Percentiles rank a stretch among this genome's conserved stretches.
phyloP scores from a whole-genome alignment of 2,113 vertebrate species.

The Mesitornis unicolor region DNA sequence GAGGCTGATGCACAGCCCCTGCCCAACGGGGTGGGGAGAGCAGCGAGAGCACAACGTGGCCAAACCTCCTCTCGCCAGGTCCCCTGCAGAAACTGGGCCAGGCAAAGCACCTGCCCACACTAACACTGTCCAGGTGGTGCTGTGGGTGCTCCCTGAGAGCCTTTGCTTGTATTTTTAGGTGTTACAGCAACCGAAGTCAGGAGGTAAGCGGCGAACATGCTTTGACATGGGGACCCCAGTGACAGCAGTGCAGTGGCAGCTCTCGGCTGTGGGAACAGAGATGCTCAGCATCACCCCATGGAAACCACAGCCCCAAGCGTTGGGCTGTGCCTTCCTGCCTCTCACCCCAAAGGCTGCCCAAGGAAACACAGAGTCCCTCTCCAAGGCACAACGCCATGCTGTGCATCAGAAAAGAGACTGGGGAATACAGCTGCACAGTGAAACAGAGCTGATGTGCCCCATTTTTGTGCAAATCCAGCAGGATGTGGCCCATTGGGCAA shows the following conservation, averaged over 20 bases:
- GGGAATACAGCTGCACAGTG: fast-evolving
- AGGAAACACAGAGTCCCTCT: neutral
- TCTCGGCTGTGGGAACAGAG: fast-evolving
- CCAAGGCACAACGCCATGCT: fast-evolving
- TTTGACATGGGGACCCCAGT: neutral
- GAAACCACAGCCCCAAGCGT: fast-evolving
- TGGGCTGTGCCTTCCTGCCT: neutral
- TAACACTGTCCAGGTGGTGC: fast-evolving
- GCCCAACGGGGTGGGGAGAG: fast-evolving
- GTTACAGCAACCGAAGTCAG: neutral
- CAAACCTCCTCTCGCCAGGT: neutral
- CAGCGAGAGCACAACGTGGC: neutral
- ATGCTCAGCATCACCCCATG: neutral
- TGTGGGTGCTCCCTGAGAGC: fast-evolving
- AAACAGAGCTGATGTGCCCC: neutral
- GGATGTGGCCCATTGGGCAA: neutral
- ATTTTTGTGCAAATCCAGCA: neutral
- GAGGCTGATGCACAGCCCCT: neutral
- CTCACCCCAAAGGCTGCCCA: neutral
- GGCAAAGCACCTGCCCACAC: fast-evolving
- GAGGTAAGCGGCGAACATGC: neutral
- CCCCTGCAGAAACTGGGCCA: neutral
- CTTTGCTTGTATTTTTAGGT: neutral
- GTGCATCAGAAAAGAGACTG: fast-evolving
- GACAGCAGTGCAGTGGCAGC: fast-evolving